Percentiles rank a stretch among this genome's conserved stretches.
phyloP scores from a whole-genome alignment of 2,113 vertebrate species.

The Aphyosemion australe region DNA sequence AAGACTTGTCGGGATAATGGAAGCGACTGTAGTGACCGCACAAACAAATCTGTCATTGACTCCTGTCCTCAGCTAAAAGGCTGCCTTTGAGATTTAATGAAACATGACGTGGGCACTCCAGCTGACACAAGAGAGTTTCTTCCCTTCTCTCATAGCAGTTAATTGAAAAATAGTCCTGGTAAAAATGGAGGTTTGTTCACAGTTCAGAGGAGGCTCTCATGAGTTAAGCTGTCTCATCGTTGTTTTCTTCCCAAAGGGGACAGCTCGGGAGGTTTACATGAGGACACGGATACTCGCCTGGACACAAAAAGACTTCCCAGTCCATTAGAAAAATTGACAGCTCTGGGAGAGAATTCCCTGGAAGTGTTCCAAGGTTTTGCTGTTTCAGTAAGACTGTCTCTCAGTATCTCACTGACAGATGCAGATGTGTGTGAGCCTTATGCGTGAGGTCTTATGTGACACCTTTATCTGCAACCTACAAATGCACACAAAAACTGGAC shows the following conservation, averaged over 20 bases:
- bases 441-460: too few relatives aligned
- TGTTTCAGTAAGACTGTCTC: background rate
- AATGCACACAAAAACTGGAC: too few relatives aligned
- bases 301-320: slow-evolving; percentile 20
- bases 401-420: too few relatives aligned
- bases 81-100: slow-evolving; percentile 33
- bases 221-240: slow-evolving; percentile 17
- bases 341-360: background rate
- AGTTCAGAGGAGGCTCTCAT: slow-evolving; percentile 23
- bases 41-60: background rate
- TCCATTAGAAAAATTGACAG: slow-evolving; percentile 25
- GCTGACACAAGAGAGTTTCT: slow-evolving; percentile 27
- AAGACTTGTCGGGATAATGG: background rate
- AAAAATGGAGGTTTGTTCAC: slow-evolving; percentile 25
- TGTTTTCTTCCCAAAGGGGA: slow-evolving; percentile 1
- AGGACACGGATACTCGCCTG: slow-evolving; percentile 7
- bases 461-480: too few relatives aligned
- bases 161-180: slow-evolving; percentile 37
- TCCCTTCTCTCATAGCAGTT: slow-evolving; percentile 19
- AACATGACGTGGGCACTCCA: slow-evolving; percentile 27
- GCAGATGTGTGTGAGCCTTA: too few relatives aligned
- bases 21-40: background rate
- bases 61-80: background rate
- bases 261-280: slow-evolving; percentile 10
- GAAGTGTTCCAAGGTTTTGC: slow-evolving; percentile 5